Conservation (phyloP, 2,888 invertebrate genomes). For the Cylindroiulus punctatus region DNA sequence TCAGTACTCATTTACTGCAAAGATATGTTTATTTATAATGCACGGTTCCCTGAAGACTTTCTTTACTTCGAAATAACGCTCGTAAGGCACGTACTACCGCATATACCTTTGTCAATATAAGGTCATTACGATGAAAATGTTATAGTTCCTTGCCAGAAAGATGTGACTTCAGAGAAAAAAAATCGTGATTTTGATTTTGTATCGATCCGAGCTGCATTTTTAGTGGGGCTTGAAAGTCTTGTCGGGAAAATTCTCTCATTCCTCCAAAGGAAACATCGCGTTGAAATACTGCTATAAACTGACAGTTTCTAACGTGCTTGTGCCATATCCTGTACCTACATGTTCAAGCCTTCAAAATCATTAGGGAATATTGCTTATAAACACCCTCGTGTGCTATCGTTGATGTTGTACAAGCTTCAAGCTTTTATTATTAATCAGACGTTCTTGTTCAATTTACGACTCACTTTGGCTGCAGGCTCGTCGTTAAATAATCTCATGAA, state of each 20-base stretch:
- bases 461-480: not conserved
- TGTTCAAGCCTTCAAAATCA: not conserved
- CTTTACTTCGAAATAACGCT: not conserved
- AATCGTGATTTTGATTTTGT: constrained; percentile 5
- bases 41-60: not conserved
- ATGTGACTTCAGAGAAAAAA: not conserved
- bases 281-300: not conserved
- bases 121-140: constrained; percentile 36
- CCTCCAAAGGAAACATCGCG: not conserved
- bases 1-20: not conserved
- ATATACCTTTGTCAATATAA: not conserved
- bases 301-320: not conserved
- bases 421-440: constrained; percentile 45
- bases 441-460: not conserved
- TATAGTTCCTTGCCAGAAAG: constrained; percentile 8
- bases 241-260: not conserved
- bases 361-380: constrained; percentile 15
- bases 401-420: not conserved
- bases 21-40: not conserved
- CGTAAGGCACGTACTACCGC: not conserved
- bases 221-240: not conserved
- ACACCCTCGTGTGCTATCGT: constrained; percentile 28
- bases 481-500: not conserved
- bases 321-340: too few species aligned
- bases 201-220: constrained; percentile 11